Evolutionary conservation across 2,113 vertebrate genomes (phyloP).

Genomic region (Grus americana): DNA sequence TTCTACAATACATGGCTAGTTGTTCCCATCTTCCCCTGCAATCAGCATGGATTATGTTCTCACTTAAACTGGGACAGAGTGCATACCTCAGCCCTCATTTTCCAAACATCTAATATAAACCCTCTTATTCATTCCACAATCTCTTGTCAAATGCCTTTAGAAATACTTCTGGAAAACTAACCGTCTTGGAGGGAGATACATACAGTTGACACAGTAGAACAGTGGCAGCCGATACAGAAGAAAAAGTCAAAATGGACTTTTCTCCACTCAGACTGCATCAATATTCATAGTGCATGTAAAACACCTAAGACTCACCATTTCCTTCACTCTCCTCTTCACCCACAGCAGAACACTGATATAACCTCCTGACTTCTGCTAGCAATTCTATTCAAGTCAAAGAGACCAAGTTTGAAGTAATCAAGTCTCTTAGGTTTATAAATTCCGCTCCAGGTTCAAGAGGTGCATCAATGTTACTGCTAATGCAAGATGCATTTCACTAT

Average conservation of each 20-base stretch:
- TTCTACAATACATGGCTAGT: background rate
- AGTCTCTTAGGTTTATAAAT: background rate
- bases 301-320: background rate
- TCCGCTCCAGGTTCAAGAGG: background rate
- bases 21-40: background rate
- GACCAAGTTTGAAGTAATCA: background rate
- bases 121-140: background rate
- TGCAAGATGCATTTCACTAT: background rate
- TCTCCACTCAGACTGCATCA: background rate
- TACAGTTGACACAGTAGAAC: background rate
- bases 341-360: background rate
- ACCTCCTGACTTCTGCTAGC: background rate
- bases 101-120: background rate
- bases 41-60: background rate
- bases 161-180: background rate
- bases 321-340: background rate
- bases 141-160: background rate
- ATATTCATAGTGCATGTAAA: background rate
- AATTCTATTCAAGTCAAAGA: background rate
- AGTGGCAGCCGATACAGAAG: too few relatives aligned
- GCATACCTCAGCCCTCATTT: background rate
- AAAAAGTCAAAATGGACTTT: background rate
- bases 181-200: background rate
- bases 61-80: background rate
- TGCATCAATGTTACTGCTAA: background rate